Evolutionary conservation across 2,888 invertebrate species (phyloP).

Genomic region (Keiferia lycopersicella): DNA sequence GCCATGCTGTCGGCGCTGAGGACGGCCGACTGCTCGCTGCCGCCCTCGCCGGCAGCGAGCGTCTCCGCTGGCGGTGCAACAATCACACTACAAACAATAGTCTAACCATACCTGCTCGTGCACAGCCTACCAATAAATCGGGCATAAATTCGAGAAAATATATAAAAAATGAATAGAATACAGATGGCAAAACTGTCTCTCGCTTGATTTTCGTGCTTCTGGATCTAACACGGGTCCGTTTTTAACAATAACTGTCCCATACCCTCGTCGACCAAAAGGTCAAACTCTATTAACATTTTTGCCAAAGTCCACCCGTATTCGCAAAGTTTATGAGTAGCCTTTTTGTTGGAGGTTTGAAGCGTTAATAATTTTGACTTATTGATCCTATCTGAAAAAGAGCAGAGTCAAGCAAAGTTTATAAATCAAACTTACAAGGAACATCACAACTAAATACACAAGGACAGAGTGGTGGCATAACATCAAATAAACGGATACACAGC

Average conservation of each 20-base stretch:
- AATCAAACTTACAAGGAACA: constrained; percentile 11
- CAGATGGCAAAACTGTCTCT: no score
- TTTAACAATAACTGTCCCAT: neutral
- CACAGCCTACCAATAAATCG: no score
- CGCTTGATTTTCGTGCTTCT: neutral
- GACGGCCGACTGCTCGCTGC: constrained; percentile 5
- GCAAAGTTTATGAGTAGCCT: neutral
- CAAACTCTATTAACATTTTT: neutral
- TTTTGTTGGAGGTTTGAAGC: neutral
- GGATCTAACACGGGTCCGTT: neutral
- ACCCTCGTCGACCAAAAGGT: neutral
- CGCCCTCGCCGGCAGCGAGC: neutral
- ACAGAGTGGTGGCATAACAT: constrained; percentile 42
- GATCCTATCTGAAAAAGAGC: neutral
- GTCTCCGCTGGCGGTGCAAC: no score
- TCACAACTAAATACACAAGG: constrained; percentile 36
- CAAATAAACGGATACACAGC: constrained; percentile 55
- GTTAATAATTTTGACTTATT: neutral
- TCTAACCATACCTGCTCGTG: no score
- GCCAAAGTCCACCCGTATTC: neutral
- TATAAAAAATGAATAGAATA: no score
- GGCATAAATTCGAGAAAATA: no score
- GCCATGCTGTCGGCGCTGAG: constrained; percentile 43
- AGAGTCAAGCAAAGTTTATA: neutral
- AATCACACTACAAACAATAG: no score